phyloP scores from a whole-genome alignment of 2,113 vertebrate genomes.

The Illadopsis cleaveri region DNA sequence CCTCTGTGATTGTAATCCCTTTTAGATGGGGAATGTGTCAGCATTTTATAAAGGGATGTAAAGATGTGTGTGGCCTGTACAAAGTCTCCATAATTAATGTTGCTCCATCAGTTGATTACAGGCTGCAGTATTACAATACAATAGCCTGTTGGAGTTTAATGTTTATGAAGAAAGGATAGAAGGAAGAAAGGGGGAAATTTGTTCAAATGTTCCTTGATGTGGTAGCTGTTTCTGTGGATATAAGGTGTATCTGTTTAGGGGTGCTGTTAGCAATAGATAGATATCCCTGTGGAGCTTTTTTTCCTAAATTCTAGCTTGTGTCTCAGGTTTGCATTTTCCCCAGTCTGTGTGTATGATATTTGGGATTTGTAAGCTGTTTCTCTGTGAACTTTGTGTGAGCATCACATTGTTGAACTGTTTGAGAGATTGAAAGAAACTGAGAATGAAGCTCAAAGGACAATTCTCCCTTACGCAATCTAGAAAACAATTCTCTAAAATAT shows the following conservation, averaged over 20 bases:
- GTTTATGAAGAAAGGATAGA: neutral
- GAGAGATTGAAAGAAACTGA: neutral
- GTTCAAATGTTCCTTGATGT: neutral
- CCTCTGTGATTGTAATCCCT: slow-evolving; percentile 14
- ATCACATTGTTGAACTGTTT: slow-evolving; percentile 21
- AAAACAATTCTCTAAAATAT: slow-evolving; percentile 56
- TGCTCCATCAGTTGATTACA: slow-evolving; percentile 17
- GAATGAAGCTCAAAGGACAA: neutral
- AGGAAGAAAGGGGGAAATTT: neutral
- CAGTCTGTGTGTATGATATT: neutral
- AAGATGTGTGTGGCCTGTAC: neutral
- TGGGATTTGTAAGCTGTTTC: neutral
- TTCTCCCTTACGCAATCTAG: slow-evolving; percentile 17
- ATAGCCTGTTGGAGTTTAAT: neutral
- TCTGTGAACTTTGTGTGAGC: neutral
- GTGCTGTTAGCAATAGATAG: neutral
- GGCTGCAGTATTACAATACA: neutral
- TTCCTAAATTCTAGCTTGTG: neutral
- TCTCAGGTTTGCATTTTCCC: neutral
- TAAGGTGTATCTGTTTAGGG: neutral
- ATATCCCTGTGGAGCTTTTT: neutral
- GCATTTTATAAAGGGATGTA: slow-evolving; percentile 30
- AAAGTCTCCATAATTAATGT: slow-evolving; percentile 15
- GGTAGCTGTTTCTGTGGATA: neutral
- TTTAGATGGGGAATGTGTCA: slow-evolving; percentile 7